Percentiles rank a stretch among this genome's conserved stretches.
Conservation (phyloP, 2,888 invertebrate genomes). For the Oxyteleia sp. region DNA sequence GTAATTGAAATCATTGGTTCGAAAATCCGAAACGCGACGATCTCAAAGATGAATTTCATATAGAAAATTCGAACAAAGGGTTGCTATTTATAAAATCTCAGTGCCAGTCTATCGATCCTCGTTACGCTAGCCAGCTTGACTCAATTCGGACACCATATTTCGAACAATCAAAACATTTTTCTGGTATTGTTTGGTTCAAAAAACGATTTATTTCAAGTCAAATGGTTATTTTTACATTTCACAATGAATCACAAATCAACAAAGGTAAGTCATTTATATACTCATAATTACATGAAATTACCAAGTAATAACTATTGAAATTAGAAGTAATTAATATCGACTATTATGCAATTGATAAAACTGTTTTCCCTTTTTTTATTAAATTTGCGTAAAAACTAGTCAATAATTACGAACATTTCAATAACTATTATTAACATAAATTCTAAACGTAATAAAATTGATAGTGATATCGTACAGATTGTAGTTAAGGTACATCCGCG, state of each 20-base stretch:
- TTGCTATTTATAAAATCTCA: slow-evolving; percentile 22
- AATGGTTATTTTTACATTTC: slow-evolving; percentile 29
- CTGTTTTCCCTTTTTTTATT: not conserved
- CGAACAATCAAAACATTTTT: slow-evolving; percentile 35
- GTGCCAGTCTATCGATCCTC: slow-evolving; percentile 14
- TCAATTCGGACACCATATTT: slow-evolving; percentile 11
- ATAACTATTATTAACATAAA: slow-evolving; percentile 52
- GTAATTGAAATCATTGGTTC: slow-evolving; percentile 6
- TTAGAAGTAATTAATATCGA: slow-evolving; percentile 41
- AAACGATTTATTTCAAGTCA: slow-evolving; percentile 47
- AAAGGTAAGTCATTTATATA: slow-evolving; percentile 24
- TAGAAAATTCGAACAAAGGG: slow-evolving; percentile 19
- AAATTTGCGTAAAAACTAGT: slow-evolving; percentile 15
- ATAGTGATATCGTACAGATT: not conserved
- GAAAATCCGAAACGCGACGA: not conserved
- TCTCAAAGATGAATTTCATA: slow-evolving; percentile 4
- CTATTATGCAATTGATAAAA: slow-evolving; percentile 13
- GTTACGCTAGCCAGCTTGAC: not conserved
- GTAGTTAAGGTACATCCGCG: not conserved
- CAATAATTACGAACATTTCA: slow-evolving; percentile 39
- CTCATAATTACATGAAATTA: slow-evolving; percentile 38
- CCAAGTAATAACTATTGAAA: slow-evolving; percentile 56
- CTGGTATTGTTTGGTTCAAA: slow-evolving; percentile 9
- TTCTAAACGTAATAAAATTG: slow-evolving; percentile 2
- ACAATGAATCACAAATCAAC: slow-evolving; percentile 25